Evolutionary conservation across 2,888 invertebrate genomes (phyloP), one percentile per base, ranked within the genome.

Genomic region (Oligia fasciuncula): DNA sequence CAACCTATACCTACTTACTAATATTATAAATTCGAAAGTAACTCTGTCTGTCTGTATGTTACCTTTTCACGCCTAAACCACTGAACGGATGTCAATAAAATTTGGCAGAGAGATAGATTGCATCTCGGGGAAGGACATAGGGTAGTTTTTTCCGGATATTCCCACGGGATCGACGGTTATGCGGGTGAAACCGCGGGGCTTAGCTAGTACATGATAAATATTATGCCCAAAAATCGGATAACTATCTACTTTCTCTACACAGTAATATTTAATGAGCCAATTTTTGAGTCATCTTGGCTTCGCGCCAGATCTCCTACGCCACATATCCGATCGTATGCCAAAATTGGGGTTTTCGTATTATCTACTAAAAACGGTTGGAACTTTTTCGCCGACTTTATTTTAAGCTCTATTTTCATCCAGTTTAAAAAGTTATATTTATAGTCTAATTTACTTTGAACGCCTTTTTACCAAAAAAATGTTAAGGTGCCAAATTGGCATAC

Each of bases 191-290:
- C 40, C 40, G 40, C 40, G 5, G 5, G 40, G 40, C 40, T 5
- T 5, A 5, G 40, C 40, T 40, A 40, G 40, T 40, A 43, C 5
- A 29, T 57, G 49, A 49, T 43, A 68, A 46, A 35, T 49, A 67
- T 57, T 17, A 19, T 35, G 35, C 1, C 46, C 40, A 17, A 40
- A 84, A 40, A 51, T 62, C 65, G 2, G 0, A 54, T 69, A 2
- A 54, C 40, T 5, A 51, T 17, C 43, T 5, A 51, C 23, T 68
- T 54, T 19, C 17, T 68, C 68, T 57, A 4, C 40, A 43, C 43
- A 43, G 51, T 35, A 80, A 80, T 72, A 80, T 68, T 57, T 51
- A 85, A 73, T 65, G 51, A 81, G 60, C 80, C 57, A 85, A 73
- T 73, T 60, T 73, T 65, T 57, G 17, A 65, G 11, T 51, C 35